Evolutionary conservation across 2,113 vertebrate species (phyloP).

Genomic region (Oreotragus oreotragus): DNA sequence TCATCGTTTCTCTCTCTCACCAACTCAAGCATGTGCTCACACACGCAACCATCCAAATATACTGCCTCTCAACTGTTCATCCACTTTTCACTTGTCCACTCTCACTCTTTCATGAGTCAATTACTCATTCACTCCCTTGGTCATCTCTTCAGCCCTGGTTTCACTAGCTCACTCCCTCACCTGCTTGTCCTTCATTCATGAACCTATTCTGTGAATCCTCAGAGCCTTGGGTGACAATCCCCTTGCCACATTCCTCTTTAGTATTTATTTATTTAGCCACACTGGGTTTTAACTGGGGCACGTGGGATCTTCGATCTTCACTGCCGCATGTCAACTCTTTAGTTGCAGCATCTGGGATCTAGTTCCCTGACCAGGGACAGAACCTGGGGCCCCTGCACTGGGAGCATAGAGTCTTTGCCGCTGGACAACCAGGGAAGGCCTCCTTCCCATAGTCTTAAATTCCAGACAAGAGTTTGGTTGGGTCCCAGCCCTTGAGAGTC

Average conservation of each 20-base stretch:
- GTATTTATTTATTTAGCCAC: not conserved
- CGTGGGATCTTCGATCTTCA: not conserved
- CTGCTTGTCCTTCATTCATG: not conserved
- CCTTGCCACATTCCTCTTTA: not conserved
- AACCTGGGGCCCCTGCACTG: not conserved
- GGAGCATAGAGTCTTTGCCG: not conserved
- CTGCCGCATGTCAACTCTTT: not conserved
- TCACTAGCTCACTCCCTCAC: not conserved
- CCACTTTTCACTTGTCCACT: not conserved
- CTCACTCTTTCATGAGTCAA: not conserved
- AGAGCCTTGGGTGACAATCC: not conserved
- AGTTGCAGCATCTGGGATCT: not conserved
- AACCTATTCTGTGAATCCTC: not conserved
- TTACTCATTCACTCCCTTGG: not conserved
- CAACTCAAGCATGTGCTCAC: not conserved
- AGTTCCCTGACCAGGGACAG: not conserved
- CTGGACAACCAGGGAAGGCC: not conserved
- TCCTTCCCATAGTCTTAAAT: not conserved
- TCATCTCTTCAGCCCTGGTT: no score
- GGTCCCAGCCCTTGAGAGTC: not conserved
- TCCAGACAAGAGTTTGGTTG: not conserved
- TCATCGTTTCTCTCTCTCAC: not conserved
- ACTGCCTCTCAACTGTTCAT: fast-evolving
- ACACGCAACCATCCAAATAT: not conserved
- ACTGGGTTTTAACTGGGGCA: not conserved